A percentile compares a stretch with the other conserved stretches of the same genome.
Evolutionary conservation across 2,797 vertebrate genomes (phyloP).

Genomic region (Myoxocephalus aenaeus): DNA sequence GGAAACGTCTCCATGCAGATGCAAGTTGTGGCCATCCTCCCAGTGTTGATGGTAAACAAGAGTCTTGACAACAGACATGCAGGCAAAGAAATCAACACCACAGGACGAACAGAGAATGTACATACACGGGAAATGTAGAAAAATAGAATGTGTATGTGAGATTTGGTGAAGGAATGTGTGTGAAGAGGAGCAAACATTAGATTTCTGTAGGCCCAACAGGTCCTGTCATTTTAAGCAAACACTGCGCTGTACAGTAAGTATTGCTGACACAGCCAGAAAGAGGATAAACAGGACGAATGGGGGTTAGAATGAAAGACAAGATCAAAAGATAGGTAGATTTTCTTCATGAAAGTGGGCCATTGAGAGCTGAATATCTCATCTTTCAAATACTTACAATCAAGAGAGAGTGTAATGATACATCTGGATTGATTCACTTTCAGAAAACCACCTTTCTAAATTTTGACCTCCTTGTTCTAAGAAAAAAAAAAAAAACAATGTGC

Average conservation of each 20-base stretch:
- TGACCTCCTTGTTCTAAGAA: conserved; percentile 25
- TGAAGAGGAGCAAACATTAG: conserved; percentile 40
- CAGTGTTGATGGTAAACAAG: neutral
- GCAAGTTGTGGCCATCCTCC: conserved; percentile 19
- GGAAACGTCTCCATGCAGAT: conserved; percentile 25
- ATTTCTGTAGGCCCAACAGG: conserved; percentile 22
- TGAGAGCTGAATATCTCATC: conserved; percentile 15
- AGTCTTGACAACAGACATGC: conserved; percentile 40
- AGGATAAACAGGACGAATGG: conserved; percentile 18
- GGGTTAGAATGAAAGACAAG: neutral
- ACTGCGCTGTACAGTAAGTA: conserved; percentile 56
- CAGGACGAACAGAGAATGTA: conserved; percentile 66
- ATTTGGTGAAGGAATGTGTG: conserved; percentile 67
- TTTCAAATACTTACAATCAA: conserved; percentile 71
- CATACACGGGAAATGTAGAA: conserved; percentile 76
- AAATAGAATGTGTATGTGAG: conserved; percentile 72
- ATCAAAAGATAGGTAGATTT: neutral
- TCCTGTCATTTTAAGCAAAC: conserved; percentile 6
- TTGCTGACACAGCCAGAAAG: conserved; percentile 50
- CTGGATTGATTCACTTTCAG: conserved; percentile 62
- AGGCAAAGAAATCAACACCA: conserved; percentile 52
- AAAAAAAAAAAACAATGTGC: conserved; percentile 52
- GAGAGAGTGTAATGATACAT: conserved; percentile 42
- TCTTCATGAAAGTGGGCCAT: conserved; percentile 18
- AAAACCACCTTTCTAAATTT: conserved; percentile 40